Percentiles rank a stretch among this genome's conserved stretches.
Evolutionary conservation across 2,797 vertebrate species (phyloP).

Genomic region (Sorex maritimensis): DNA sequence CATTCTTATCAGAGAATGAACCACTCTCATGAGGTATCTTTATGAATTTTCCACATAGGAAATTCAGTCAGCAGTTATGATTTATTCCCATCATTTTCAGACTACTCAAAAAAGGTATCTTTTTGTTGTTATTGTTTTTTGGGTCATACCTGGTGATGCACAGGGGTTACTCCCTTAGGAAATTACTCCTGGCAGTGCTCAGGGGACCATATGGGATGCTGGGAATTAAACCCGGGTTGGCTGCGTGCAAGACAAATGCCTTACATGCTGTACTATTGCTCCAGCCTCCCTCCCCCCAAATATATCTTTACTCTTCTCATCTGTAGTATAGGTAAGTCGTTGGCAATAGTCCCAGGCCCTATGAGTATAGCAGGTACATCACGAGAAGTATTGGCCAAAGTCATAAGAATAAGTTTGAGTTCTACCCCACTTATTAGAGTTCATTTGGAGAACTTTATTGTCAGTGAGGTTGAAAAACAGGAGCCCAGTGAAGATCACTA

Average conservation of each 20-base stretch:
- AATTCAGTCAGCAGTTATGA: background rate
- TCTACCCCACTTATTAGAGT: background rate
- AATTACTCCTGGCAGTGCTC: no score
- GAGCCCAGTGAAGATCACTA: background rate
- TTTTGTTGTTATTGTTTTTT: no score
- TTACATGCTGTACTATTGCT: no score
- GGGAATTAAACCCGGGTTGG: no score
- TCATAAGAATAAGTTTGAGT: background rate
- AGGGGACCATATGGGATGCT: no score
- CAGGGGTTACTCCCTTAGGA: no score
- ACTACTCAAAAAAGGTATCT: background rate
- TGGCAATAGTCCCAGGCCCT: background rate
- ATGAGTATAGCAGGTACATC: background rate
- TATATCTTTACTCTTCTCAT: background rate
- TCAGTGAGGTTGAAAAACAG: background rate
- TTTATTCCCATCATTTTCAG: constrained; percentile 7
- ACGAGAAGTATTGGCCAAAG: background rate
- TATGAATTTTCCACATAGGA: background rate
- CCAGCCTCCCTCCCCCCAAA: no score
- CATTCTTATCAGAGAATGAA: background rate
- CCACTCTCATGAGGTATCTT: background rate
- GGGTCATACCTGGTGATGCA: no score
- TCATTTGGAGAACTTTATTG: background rate
- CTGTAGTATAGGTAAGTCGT: background rate
- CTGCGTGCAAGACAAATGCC: no score